Conservation (phyloP, 2,113 vertebrate species). For the Urocynchramus pylzowi region DNA sequence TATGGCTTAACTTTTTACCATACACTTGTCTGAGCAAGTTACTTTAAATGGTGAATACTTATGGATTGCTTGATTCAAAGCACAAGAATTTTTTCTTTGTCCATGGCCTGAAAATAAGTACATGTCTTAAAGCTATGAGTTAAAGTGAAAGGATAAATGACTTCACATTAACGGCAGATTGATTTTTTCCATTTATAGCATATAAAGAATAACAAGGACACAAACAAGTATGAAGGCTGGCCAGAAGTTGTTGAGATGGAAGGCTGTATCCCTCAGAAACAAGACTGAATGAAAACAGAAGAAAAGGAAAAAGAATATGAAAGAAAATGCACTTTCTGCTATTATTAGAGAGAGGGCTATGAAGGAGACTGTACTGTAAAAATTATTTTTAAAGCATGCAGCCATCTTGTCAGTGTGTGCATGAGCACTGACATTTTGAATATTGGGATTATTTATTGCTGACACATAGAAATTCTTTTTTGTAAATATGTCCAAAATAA, state of each 20-base stretch:
- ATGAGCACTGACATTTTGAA: slow-evolving; percentile 70
- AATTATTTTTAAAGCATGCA: slow-evolving; percentile 72
- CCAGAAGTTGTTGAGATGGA: slow-evolving; percentile 98
- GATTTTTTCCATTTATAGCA: slow-evolving; percentile 75
- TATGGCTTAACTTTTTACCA: neutral
- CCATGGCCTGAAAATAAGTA: neutral
- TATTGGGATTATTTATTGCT: slow-evolving; percentile 80
- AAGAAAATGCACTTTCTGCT: slow-evolving; percentile 58
- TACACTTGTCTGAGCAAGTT: neutral
- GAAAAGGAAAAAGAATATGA: neutral
- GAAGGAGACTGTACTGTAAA: slow-evolving; percentile 51
- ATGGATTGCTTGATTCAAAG: neutral
- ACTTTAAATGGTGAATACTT: neutral
- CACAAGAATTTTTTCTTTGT: neutral
- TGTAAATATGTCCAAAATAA: slow-evolving; percentile 70
- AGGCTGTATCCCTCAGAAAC: slow-evolving; percentile 90
- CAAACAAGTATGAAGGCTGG: slow-evolving; percentile 98
- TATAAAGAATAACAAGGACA: slow-evolving; percentile 93
- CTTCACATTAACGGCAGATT: neutral
- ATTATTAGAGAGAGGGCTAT: slow-evolving; percentile 26
- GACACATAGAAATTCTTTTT: slow-evolving; percentile 60
- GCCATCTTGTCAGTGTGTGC: slow-evolving; percentile 70
- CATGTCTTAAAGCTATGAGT: neutral
- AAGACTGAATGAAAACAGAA: slow-evolving; percentile 66
- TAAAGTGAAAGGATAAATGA: neutral